These are phyloP conservation scores for Cebidichthys violaceus DNA, from an alignment of 2,113 vertebrate genomes.

Conservation along the genomic window DNA sequence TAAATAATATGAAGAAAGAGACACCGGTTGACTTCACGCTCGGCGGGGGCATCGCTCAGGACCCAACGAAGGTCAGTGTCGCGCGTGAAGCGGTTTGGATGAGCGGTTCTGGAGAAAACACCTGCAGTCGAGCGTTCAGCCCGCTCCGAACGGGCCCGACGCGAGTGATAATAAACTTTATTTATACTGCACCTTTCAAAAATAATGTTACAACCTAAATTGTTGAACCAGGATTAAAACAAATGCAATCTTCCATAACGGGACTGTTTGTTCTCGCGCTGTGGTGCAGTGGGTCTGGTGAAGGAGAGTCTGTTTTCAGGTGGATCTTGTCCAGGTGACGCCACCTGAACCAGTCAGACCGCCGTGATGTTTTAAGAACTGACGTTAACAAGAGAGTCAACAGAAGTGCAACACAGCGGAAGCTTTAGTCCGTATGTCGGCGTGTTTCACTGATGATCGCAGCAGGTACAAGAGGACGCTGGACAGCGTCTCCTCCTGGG, in stretches of 20 bases:
- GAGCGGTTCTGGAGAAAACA: no score
- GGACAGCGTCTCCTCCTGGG: not conserved
- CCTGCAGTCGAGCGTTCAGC: no score
- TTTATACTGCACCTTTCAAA: not conserved
- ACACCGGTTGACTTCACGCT: no score
- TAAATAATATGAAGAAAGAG: no score
- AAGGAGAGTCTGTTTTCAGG: not conserved
- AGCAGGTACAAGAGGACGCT: not conserved
- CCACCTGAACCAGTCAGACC: not conserved
- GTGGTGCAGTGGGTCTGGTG: not conserved
- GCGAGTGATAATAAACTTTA: no score
- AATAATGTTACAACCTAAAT: not conserved
- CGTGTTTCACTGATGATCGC: not conserved
- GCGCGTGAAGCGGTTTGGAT: no score
- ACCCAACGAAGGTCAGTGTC: no score
- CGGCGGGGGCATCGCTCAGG: no score
- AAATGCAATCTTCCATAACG: not conserved
- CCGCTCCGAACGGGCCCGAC: no score
- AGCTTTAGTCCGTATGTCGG: not conserved
- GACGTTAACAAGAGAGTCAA: not conserved
- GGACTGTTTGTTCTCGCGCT: not conserved
- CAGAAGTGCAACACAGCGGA: not conserved
- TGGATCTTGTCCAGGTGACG: constrained; percentile 4
- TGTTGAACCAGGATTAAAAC: not conserved
- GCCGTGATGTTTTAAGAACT: not conserved